Percentiles rank a stretch among this genome's conserved stretches.
Conservation (phyloP, 2,113 vertebrate species). For the Dolichallabes microphthalmus region DNA sequence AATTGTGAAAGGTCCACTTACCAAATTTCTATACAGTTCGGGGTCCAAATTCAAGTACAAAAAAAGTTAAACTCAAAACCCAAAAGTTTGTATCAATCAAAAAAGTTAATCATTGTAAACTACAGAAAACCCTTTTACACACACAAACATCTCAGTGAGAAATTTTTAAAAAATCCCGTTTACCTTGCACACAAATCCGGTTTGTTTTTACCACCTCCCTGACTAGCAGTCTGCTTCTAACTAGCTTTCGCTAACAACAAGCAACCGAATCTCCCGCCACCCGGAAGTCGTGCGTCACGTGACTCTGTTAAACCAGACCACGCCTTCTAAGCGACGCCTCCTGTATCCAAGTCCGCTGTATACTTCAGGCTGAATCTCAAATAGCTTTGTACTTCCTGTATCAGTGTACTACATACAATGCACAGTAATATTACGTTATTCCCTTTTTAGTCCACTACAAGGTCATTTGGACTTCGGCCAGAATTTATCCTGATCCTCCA, state of each 20-base stretch:
- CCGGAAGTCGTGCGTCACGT: slow-evolving; percentile 29
- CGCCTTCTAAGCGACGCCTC: not conserved
- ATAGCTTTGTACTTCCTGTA: not conserved
- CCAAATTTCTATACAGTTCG: no score
- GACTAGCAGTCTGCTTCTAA: not conserved
- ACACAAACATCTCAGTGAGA: not conserved
- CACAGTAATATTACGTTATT: not conserved
- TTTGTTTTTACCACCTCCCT: not conserved
- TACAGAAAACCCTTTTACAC: no score
- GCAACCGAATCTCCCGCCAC: slow-evolving; percentile 25
- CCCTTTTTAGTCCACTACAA: not conserved
- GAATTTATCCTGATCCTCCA: not conserved
- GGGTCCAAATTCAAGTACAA: no score
- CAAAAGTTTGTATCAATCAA: not conserved
- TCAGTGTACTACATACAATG: not conserved
- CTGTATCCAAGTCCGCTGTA: no score
- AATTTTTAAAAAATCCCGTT: not conserved
- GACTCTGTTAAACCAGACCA: not conserved
- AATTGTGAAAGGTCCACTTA: no score
- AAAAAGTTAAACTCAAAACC: no score
- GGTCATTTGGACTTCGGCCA: not conserved
- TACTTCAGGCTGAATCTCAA: not conserved
- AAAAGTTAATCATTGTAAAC: not conserved
- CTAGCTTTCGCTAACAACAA: not conserved
- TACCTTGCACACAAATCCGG: not conserved